Base-by-base conservation (phyloP, 37 sponge, comb jelly and placozoan genomes). In the Beroe forskalii region DNA sequence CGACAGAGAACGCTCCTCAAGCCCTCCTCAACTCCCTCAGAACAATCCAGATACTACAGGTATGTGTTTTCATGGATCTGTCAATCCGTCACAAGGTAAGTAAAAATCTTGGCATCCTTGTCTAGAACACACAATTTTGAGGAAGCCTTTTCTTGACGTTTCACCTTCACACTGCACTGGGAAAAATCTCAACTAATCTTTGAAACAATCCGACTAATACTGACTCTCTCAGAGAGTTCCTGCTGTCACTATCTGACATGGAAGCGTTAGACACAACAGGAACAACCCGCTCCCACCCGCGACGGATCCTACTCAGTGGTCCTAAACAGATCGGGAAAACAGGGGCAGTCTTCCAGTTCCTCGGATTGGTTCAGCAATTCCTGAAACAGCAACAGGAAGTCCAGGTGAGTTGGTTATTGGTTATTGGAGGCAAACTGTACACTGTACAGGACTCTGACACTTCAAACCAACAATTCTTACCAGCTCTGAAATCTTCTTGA, bases 301-400 rank as follows among this genome's bases (percentile, higher is more conserved):
- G 86, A 0, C 1, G 86, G 28, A 80, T 80, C 6, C 55, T 80
- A 24, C 55, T 80, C 30, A 80, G 86, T 43, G 86, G 86, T 28
- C 86, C 86, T 27, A 80, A 80, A 23, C 86, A 80, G 86, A 80
- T 80, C 4, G 86, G 86, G 12, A 80, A 80, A 80, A 80, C 86
- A 1, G 86, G 86, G 12, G 86, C 86, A 38, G 86, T 80, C n/a
- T 80, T 80, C 28, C 86, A 80, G 86, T 80, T 80, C 30, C 55
- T 80, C 3, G 86, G 86, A 43, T 48, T 80, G 4, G 86, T 80
- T 23, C 86, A 80, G 28, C 86, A 80, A 48, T 80, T 80, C 40
- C 86, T 80, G 48, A 80, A 80, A 25, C 86, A 80, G 55, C 86
- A 80, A 44, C 86, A 80, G 55, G 86, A 80, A 80, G 86, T 80